A percentile compares a stretch with the other conserved stretches of the same genome.
Evolutionary conservation across 1,140 invertebrate species (phyloP).

Genomic region (Epicauta chinensis): DNA sequence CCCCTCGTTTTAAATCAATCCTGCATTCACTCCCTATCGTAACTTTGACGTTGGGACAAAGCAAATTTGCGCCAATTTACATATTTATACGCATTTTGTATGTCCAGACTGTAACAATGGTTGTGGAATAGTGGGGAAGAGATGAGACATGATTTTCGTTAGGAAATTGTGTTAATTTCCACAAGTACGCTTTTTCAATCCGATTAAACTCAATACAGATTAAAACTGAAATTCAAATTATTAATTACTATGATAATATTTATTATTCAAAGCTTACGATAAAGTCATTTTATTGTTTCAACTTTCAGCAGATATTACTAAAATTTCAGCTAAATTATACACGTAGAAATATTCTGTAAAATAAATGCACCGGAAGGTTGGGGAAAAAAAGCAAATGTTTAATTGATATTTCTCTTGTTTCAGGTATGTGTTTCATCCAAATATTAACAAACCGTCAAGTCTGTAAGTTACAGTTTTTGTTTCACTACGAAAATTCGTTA

Average conservation of each 20-base stretch:
- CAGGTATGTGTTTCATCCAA: too few relatives aligned
- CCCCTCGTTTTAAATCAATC: constrained; percentile 28
- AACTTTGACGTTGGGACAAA: constrained; percentile 21
- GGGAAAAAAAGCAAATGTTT: too few relatives aligned
- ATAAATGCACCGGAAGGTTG: too few relatives aligned
- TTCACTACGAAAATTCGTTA: too few relatives aligned
- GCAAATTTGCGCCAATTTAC: constrained; percentile 26
- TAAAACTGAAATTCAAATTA: background rate
- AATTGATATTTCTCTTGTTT: too few relatives aligned
- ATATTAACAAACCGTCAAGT: too few relatives aligned
- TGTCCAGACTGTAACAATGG: constrained; percentile 19
- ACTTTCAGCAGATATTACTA: too few relatives aligned
- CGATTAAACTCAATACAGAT: constrained; percentile 22
- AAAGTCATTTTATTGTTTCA: too few relatives aligned
- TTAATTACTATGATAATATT: constrained; percentile 12
- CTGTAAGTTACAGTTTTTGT: too few relatives aligned
- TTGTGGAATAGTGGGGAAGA: background rate
- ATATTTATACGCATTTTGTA: constrained; percentile 27
- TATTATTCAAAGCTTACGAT: too few relatives aligned
- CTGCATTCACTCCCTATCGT: constrained; percentile 6
- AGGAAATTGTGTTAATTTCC: constrained; percentile 17
- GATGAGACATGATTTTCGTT: constrained; percentile 8
- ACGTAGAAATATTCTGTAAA: too few relatives aligned
- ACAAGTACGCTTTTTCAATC: constrained; percentile 23
- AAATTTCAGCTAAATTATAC: too few relatives aligned